Base-by-base conservation (phyloP, 1,140 invertebrate species). In the Drosophila tropicalis region DNA sequence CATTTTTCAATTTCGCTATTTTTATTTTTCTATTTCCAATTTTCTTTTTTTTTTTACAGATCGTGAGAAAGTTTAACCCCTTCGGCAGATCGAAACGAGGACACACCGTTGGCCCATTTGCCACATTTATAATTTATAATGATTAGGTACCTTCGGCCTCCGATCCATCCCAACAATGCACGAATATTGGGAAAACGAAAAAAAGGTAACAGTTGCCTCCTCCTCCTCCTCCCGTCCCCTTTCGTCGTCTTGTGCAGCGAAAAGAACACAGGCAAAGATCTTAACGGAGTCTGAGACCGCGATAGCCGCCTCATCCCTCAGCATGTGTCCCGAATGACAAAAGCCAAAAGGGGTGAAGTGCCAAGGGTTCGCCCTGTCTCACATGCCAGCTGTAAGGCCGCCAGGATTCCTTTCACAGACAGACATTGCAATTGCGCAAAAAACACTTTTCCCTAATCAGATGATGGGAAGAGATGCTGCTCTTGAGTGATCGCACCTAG, bases 1-100 rank as follows among this genome's bases (percentile, higher is more conserved):
- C 55, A 76, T 79, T 79, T 79, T 68, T 63, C 36, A 40, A 39
- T 62, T 69, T 73, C 40, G 7, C 44, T 51, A 51, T n/a, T 22
- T 36, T 36, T 39, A 51, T 74, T 67, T 60, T 40, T 55, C 70
- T 62, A 56, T 74, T 74, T 62, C 29, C 4, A 3, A 25, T 55
- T 74, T 67, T 58, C n/a, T n/a, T 40, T 47, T 68, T 62, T 61
- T 74, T 74, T 62, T 67, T 71, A 39, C 39, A 57, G 80, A 84
- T 83, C 84, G 84, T 87, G 84, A 89, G 84, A 87, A 87, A 87
- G 77, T 87, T 84, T 87, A 87, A 87, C 84, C 84, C 84, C 84
- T 89, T 83, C 56, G 12, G 17, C 17, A 5, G 19, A 10, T 39
- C 12, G 34, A 36, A 29, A 29, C 44, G 47, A 57, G 62, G 60